Conservation (phyloP, 2,113 vertebrate genomes). For the Empidonax alnorum region DNA sequence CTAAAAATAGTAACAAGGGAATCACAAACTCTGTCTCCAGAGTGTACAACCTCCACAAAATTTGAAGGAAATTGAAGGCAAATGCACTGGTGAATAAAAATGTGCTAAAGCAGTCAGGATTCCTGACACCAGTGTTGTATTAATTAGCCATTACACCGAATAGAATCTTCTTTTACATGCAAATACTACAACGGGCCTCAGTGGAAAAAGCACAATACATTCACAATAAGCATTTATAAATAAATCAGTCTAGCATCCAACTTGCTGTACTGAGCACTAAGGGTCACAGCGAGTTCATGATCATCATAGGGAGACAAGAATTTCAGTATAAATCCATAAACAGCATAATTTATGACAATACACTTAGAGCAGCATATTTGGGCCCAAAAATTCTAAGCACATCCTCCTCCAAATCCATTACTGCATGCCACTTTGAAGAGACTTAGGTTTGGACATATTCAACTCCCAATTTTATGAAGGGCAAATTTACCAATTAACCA, state of each 20-base stretch:
- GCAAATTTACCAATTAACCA: not conserved
- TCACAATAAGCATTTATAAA: not conserved
- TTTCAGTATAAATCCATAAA: not conserved
- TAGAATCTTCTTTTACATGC: not conserved
- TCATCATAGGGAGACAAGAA: not conserved
- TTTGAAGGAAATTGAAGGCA: not conserved
- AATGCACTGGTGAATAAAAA: not conserved
- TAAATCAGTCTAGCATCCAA: not conserved
- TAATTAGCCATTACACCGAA: not conserved
- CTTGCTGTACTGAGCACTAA: not conserved
- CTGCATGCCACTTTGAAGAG: not conserved
- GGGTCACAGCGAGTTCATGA: not conserved
- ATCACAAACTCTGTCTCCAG: not conserved
- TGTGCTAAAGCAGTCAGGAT: not conserved
- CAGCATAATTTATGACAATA: not conserved
- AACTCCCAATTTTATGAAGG: not conserved
- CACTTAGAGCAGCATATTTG: not conserved
- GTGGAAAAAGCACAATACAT: not conserved
- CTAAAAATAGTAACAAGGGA: not conserved
- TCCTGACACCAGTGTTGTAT: not conserved
- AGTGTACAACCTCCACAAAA: not conserved
- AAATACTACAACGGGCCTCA: not conserved
- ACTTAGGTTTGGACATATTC: not conserved
- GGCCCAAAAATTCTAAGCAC: not conserved
- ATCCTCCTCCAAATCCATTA: not conserved